These are phyloP conservation scores for Ginglymostoma cirratum DNA, from an alignment of 2,113 vertebrate genomes.

Conservation along the genomic window DNA sequence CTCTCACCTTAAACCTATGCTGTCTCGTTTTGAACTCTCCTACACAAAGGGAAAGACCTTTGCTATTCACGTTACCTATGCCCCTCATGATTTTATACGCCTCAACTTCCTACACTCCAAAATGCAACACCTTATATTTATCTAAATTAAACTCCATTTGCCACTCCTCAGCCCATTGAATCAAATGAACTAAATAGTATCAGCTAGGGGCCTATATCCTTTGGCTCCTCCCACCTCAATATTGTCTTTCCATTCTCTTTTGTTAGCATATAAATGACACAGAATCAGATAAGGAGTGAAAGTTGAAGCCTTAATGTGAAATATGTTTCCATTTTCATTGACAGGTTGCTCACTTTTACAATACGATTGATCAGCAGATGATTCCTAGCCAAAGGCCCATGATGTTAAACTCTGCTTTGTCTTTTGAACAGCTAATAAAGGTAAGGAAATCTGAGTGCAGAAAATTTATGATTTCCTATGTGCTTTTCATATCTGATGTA, in stretches of 20 bases:
- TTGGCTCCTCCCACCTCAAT: background rate
- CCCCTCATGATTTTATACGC: too few species aligned
- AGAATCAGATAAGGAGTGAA: background rate
- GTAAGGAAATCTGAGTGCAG: constrained; percentile 49
- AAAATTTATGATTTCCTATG: background rate
- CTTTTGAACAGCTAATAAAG: constrained; percentile 96
- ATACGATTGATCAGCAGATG: constrained; percentile 97
- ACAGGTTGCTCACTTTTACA: constrained; percentile 97
- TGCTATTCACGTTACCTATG: too few species aligned
- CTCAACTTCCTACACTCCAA: too few species aligned
- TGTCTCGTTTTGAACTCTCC: too few species aligned
- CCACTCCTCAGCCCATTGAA: too few species aligned
- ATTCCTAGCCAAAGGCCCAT: constrained; percentile 94
- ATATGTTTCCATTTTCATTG: constrained; percentile 42
- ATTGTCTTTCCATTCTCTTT: background rate
- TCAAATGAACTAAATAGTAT: too few species aligned
- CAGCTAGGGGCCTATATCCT: background rate
- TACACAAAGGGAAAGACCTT: too few species aligned
- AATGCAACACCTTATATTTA: too few species aligned
- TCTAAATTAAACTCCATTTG: too few species aligned
- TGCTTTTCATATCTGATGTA: background rate
- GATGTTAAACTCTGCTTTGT: constrained; percentile 87
- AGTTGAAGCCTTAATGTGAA: background rate
- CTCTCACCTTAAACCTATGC: too few species aligned
- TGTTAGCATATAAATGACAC: background rate